Conservation (phyloP, 2,797 vertebrate species). For the Lophius americanus region DNA sequence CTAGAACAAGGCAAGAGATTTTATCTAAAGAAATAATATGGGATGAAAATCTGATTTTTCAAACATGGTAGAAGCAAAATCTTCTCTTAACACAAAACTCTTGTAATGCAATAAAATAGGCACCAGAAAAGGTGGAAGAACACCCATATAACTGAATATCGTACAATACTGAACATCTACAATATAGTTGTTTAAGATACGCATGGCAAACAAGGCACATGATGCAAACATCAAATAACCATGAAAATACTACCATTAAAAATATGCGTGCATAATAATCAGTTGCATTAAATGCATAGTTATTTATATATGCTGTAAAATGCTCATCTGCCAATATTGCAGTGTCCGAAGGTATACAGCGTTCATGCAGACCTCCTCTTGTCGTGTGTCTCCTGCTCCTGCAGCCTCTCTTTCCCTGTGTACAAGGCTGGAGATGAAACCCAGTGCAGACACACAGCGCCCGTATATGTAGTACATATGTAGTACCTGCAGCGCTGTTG, state of each 20-base stretch:
- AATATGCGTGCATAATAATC: constrained; percentile 13
- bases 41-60: not conserved
- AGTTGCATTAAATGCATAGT: constrained; percentile 1
- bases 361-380: constrained; percentile 10
- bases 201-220: constrained; percentile 3
- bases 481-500: constrained; percentile 51
- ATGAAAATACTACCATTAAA: not conserved
- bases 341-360: constrained; percentile 3
- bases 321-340: constrained; percentile 46
- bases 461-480: constrained; percentile 75
- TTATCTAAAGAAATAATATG: not conserved
- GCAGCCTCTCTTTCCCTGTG: constrained; percentile 16
- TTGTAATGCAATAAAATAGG: not conserved
- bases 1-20: not conserved
- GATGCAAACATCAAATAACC: not conserved
- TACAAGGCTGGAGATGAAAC: constrained; percentile 44
- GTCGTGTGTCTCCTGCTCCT: constrained; percentile 3
- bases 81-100: not conserved
- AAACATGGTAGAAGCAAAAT: not conserved
- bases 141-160: not conserved
- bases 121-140: not conserved
- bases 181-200: not conserved
- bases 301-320: not conserved
- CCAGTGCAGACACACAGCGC: constrained; percentile 33
- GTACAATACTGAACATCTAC: not conserved